These are phyloP conservation scores for Coenonympha glycerion DNA, from an alignment of 2,888 invertebrate species.

Conservation along the genomic window DNA sequence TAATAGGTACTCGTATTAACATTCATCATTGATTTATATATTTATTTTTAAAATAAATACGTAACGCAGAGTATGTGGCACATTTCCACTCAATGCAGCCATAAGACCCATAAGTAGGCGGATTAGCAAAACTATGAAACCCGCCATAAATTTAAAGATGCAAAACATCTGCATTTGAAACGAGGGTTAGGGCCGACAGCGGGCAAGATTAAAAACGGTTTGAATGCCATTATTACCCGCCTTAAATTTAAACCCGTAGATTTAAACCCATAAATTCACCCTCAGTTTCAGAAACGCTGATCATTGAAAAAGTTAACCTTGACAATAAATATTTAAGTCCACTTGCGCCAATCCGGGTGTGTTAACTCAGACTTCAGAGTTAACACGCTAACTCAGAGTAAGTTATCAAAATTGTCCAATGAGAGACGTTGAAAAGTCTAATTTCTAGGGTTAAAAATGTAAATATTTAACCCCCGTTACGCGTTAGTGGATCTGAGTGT, in stretches of 20 bases:
- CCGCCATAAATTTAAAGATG: constrained; percentile 22
- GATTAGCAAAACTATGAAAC: constrained; percentile 30
- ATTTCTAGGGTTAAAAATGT: no score
- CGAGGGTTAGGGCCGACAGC: constrained; percentile 34
- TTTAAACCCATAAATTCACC: constrained; percentile 59
- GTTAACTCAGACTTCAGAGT: no score
- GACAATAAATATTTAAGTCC: no score
- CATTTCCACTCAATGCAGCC: neutral
- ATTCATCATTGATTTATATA: neutral
- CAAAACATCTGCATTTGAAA: constrained; percentile 39
- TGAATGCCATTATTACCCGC: constrained; percentile 46
- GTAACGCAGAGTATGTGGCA: neutral
- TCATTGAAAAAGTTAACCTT: no score
- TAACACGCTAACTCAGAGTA: no score
- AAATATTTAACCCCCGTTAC: no score
- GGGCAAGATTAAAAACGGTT: constrained; percentile 54
- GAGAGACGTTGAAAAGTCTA: no score
- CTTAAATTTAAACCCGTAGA: constrained; percentile 60
- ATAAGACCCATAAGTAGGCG: neutral
- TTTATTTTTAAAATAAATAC: neutral
- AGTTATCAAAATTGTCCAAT: no score
- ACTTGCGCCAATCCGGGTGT: no score
- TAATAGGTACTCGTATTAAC: no score
- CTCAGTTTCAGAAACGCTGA: no score
- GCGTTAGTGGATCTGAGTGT: no score